Evolutionary conservation across 1,140 invertebrate genomes (phyloP).

Genomic region (Ladona fulva): DNA sequence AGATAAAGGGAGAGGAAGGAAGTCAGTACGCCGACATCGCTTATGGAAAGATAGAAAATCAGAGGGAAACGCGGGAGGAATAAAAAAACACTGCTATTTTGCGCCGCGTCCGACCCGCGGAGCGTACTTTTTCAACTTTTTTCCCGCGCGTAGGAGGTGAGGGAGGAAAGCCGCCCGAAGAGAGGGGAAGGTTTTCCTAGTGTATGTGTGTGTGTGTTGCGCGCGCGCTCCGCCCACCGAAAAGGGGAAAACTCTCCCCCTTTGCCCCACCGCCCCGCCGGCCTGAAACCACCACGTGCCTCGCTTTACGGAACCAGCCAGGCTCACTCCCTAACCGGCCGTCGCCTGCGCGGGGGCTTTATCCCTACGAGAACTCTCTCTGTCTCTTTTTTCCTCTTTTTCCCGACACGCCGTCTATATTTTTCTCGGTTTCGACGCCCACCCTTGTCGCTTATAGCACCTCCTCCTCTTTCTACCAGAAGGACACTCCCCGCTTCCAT

Average conservation of each 20-base stretch:
- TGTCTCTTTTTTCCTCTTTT: neutral
- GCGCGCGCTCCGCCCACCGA: neutral
- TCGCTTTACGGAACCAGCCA: neutral
- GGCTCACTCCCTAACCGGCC: neutral
- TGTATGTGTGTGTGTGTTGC: conserved; percentile 17
- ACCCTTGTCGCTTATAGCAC: too few species aligned
- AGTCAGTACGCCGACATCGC: too few species aligned
- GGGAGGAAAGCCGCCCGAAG: conserved; percentile 21
- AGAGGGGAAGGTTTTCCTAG: conserved; percentile 14
- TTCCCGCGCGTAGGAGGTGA: conserved; percentile 13
- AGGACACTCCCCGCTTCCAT: too few species aligned
- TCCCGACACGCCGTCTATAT: neutral
- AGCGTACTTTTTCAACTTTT: too few species aligned
- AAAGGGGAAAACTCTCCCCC: neutral
- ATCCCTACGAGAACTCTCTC: neutral
- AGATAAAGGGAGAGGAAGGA: too few species aligned
- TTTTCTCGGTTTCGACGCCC: too few species aligned
- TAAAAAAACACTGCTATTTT: too few species aligned
- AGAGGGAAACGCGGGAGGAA: too few species aligned
- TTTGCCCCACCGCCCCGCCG: neutral
- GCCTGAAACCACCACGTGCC: neutral
- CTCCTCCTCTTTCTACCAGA: too few species aligned
- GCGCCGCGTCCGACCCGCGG: too few species aligned
- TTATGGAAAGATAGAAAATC: too few species aligned
- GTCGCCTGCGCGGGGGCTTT: neutral